Evolutionary conservation across 2,888 invertebrate species (phyloP), one percentile per base, ranked within the genome.

Genomic region (Drosophila anceps): DNA sequence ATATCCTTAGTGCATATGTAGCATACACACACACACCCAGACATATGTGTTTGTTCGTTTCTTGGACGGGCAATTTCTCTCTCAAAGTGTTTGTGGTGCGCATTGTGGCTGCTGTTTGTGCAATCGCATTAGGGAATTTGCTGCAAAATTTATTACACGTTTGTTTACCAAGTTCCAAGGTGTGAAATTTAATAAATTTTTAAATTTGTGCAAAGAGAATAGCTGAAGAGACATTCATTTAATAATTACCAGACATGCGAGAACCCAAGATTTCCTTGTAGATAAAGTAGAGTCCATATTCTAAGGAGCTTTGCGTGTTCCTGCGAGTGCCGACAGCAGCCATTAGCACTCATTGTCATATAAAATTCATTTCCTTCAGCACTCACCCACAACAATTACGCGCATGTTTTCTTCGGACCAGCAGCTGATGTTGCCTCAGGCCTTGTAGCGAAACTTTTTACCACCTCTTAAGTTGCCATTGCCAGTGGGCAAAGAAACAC

Each of bases 101-200:
- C 53, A 62, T 27, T 53, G 67, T 51, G 81, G 82, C 63, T 59
- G 63, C 39, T 69, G 69, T 68, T 80, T 75, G 69, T 85, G 81
- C 54, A 78, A 78, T 78, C 83, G 73, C 81, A 81, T 85, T 75
- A 69, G 75, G 77, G 78, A 78, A 65, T 81, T 77, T 75, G 31
- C 48, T 79, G 35, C 41, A 79, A 78, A 63, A 77, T 77, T 79
- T 77, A 79, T 77, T 66, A 74, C 65, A 57, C 58, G 50, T 66
- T 66, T 77, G 51, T 76, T 78, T 75, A 67, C 67, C 73, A 66
- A 59, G 31, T 27, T 44, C 41, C 50, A 75, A 75, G 74, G 74
- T 76, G 79, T 60, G 60, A 78, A 73, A 76, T 57, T 57, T 51
- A 53, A 63, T 68, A 63, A 60, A 75, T 78, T 62, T 59, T 54